A percentile compares a stretch with the other conserved stretches of the same genome.
Evolutionary conservation across 1,140 invertebrate genomes (phyloP).

Genomic region (Rhynchophorus ferrugineus): DNA sequence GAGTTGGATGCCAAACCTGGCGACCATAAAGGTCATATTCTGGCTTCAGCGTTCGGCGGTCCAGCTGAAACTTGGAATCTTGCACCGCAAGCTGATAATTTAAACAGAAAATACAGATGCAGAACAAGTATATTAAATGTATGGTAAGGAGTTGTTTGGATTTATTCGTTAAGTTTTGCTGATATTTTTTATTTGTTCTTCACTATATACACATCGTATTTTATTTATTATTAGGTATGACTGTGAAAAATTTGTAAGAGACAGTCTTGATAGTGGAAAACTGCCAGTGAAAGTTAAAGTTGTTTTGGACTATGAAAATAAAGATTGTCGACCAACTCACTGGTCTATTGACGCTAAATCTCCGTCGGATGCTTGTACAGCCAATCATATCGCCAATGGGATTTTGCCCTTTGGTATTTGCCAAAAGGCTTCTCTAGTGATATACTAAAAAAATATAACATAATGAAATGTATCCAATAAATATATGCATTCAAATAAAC

Average conservation of each 20-base stretch:
- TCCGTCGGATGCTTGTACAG: background rate
- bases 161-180: no score
- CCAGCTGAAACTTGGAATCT: background rate
- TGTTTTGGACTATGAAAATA: background rate
- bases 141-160: no score
- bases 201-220: no score
- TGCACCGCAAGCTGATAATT: constrained; percentile 1
- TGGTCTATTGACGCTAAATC: background rate
- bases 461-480: no score
- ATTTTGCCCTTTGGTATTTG: background rate
- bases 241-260: background rate
- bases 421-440: background rate
- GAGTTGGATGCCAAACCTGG: background rate
- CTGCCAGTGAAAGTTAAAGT: background rate
- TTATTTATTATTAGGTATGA: constrained; percentile 4
- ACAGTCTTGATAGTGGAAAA: background rate
- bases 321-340: background rate
- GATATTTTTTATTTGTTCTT: background rate
- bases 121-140: background rate
- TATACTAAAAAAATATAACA: no score
- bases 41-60: background rate
- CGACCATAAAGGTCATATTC: background rate
- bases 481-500: no score
- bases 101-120: background rate
- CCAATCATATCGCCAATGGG: background rate